phyloP scores from a whole-genome alignment of 2,113 vertebrate species.

The Mohoua ochrocephala region DNA sequence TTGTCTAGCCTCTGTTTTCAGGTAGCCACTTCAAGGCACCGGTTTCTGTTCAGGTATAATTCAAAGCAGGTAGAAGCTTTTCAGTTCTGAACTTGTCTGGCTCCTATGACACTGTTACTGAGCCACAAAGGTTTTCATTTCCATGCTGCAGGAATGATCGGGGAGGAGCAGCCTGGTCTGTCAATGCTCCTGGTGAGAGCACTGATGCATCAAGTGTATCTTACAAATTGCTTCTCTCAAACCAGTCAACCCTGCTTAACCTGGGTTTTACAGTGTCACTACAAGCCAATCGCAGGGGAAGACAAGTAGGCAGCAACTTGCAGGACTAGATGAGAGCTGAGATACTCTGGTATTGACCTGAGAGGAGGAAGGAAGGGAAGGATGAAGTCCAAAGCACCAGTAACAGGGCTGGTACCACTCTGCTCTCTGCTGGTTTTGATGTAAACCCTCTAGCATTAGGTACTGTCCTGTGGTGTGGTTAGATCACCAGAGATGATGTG shows the following conservation, averaged over 20 bases:
- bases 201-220: neutral
- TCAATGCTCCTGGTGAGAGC: neutral
- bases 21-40: too few relatives aligned
- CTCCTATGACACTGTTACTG: neutral
- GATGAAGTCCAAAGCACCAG: neutral
- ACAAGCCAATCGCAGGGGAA: rapidly evolving
- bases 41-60: neutral
- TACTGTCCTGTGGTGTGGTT: neutral
- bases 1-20: too few relatives aligned
- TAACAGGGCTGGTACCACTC: neutral
- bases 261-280: neutral
- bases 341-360: neutral
- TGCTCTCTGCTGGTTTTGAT: neutral
- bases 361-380: neutral
- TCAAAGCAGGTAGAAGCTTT: neutral
- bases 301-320: neutral
- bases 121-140: neutral
- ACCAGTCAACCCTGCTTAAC: neutral
- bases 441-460: neutral
- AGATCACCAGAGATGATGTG: neutral
- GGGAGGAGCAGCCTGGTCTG: neutral
- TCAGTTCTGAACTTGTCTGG: neutral
- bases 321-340: neutral
- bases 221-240: neutral
- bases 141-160: neutral